Percentiles rank a stretch among this genome's conserved stretches.
Conservation (phyloP, 1,140 invertebrate species). For the Goniozus legneri region DNA sequence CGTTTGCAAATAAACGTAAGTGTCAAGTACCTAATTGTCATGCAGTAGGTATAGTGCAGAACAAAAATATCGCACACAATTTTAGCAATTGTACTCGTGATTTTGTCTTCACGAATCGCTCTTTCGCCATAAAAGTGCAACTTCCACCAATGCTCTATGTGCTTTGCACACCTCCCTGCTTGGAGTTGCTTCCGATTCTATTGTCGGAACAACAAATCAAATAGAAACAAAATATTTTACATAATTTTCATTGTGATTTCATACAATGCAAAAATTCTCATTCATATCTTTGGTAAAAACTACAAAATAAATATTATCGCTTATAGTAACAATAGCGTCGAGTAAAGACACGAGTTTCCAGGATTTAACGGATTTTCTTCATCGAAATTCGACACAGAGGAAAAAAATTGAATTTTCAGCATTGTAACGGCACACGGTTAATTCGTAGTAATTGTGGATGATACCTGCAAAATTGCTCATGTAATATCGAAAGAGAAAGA, state of each 20-base stretch:
- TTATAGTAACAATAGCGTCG: slow-evolving; percentile 25
- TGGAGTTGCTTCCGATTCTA: too few species aligned
- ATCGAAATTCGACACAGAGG: too few species aligned
- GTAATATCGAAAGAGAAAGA: too few species aligned
- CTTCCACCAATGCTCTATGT: too few species aligned
- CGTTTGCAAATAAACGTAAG: slow-evolving; percentile 23
- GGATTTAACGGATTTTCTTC: too few species aligned
- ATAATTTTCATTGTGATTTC: slow-evolving; percentile 17
- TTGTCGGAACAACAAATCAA: not conserved
- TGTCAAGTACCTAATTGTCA: slow-evolving; percentile 28
- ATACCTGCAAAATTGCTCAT: too few species aligned
- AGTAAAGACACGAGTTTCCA: slow-evolving; percentile 15
- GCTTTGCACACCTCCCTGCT: not conserved
- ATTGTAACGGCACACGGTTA: too few species aligned
- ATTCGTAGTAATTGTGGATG: not conserved
- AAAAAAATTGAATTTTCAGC: too few species aligned
- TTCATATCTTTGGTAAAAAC: slow-evolving; percentile 52
- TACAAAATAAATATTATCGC: slow-evolving; percentile 52
- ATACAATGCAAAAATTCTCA: slow-evolving; percentile 43
- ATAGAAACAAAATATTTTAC: slow-evolving; percentile 27
- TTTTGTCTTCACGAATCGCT: slow-evolving; percentile 1
- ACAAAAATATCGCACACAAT: slow-evolving; percentile 1
- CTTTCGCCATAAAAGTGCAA: not conserved
- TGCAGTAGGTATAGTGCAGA: slow-evolving; percentile 17
- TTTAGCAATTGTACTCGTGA: slow-evolving; percentile 3